Evolutionary conservation across 2,888 invertebrate genomes (phyloP), one percentile per base, ranked within the genome.

Genomic region (Calephelis perditalis): DNA sequence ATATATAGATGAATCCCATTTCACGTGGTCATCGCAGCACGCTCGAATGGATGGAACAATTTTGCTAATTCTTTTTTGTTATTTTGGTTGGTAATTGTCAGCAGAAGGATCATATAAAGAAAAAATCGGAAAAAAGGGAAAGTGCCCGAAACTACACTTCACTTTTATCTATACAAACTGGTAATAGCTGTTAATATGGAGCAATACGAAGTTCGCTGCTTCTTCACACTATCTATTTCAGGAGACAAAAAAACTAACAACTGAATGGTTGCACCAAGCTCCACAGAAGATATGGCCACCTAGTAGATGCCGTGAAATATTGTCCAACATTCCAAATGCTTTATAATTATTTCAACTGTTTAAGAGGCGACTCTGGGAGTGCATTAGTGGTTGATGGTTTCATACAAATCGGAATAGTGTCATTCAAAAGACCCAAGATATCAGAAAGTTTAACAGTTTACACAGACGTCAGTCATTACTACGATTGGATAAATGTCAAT

Each of bases 371-470:
- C 43, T 56, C 56, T 9, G 56, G 56, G 8, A 56, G 56, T 40
- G 56, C 56, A 9, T 43, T 56, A 15, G 15, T 56, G 9, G 12
- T 43, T 12, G 56, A 56, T 77, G 43, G 0, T 73, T 1, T 11
- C 45, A 7, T 44, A 10, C 1, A 74, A 71, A 58, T 0, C 0
- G 0, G 0, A 0, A 46, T 58, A 4, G 54, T 64, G 5, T 46
- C 61, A 5, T 62, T 70, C 0, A 76, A 75, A 0, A 47, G 68
- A 15, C 47, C 5, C 2, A 2, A 65, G 15, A 65, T 12, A 43
- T 0, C 37, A 0, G 56, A 52, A 36, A 73, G 73, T 1, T 0
- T 5, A 0, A 0, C 1, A 1, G 11, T 55, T 4, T 37, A 40
- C 0, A 67, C 60, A 0, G 8, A 7, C 0, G 15, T 44, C 12